Base-by-base conservation (phyloP, 2,113 vertebrate genomes). In the Salvelinus fontinalis region DNA sequence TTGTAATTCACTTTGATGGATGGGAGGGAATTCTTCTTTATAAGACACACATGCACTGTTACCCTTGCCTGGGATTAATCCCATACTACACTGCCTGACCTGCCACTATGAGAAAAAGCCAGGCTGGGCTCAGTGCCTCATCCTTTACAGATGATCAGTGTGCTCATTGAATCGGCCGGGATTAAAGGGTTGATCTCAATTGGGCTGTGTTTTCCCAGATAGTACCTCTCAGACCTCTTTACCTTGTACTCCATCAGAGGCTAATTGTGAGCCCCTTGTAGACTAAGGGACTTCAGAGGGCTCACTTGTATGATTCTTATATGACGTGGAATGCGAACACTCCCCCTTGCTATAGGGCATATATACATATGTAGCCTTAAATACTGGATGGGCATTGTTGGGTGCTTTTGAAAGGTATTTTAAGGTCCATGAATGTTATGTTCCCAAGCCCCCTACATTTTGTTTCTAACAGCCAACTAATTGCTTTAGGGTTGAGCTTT, bases 331-430 rank as follows among this genome's bases (percentile, higher is more conserved):
- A 85, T 83, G 79, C 26, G 69, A 81, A 64, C 70, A 67, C 73
- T 5, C 39, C 39, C 74, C 48, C 34, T 59, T 71, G 79, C 83
- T 75, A 49, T 1, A 49, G 85, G 87, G 83, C 73, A 81, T 79
- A 85, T 83, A 77, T 83, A 86, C 82, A 84, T 83, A 74, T 44
- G 39, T 79, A 80, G 44, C 80, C 66, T 67, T 76, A 79, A 81
- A 88, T 90, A 84, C 84, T 34, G 67, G 82, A 75, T 78, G 80
- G 71, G 75, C 80, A 88, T 88, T 91, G 82, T 87, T 72, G 79
- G 67, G 65, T 26, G 71, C 77, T 78, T 84, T 79, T 73, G 71
- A 90, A 87, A 78, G 82, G 86, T 87, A 83, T 81, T 86, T 79
- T 34, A n/a, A 87, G 79, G 83, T 84, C 80, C 68, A 57, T 77